These are phyloP conservation scores for Oligia strigilis DNA, from an alignment of 2,888 invertebrate genomes.

Conservation along the genomic window DNA sequence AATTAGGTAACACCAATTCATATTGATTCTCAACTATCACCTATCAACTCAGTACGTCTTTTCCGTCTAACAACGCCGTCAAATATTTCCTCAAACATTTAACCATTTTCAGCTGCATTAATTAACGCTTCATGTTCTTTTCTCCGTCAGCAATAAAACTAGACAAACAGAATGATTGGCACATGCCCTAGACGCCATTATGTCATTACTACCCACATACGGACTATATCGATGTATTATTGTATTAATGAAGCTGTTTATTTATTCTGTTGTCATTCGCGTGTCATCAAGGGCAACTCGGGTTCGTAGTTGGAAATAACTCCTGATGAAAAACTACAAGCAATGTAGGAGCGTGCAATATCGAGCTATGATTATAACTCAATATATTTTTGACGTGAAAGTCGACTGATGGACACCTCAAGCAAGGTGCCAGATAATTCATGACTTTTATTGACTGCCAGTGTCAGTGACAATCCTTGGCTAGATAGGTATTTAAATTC, in stretches of 20 bases:
- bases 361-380: not conserved
- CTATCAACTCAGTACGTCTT: not conserved
- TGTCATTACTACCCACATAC: constrained; percentile 64
- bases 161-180: constrained; percentile 49
- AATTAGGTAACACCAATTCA: not conserved
- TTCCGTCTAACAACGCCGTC: not conserved
- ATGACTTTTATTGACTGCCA: constrained; percentile 16
- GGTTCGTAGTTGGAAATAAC: constrained; percentile 7
- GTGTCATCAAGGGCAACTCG: constrained; percentile 36
- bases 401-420: constrained; percentile 2
- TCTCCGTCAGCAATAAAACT: constrained; percentile 17
- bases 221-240: constrained; percentile 18
- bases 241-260: constrained; percentile 33
- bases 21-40: not conserved
- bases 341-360: constrained; percentile 24
- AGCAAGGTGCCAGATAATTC: constrained; percentile 36
- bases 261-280: constrained; percentile 48
- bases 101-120: not conserved
- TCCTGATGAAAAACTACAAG: constrained; percentile 42
- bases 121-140: constrained; percentile 16
- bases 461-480: constrained; percentile 27
- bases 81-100: not conserved
- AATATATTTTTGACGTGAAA: constrained; percentile 8
- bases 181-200: constrained; percentile 55
- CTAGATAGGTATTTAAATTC: constrained; percentile 24